Evolutionary conservation across 2,888 invertebrate genomes (phyloP), one percentile per base, ranked within the genome.

Genomic region (Griposia aprilina): DNA sequence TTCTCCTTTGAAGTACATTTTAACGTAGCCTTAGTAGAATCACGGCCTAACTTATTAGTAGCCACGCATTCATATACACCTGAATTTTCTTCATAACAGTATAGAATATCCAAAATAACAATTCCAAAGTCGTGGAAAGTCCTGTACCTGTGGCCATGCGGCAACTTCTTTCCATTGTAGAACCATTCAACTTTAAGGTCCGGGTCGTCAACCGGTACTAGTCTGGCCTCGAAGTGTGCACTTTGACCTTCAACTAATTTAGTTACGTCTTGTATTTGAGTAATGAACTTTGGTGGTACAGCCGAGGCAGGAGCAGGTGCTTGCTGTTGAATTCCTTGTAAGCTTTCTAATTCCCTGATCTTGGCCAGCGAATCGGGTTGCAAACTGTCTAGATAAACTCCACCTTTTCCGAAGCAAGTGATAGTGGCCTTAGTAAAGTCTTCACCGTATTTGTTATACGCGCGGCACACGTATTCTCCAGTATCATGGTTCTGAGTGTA

Each of bases 61-160:
- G 99, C 99, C 90, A 99, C 97, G 93, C 99, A 99, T 96, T 99
- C 99, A 93, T 99, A 99, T 80, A 98, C 98, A 72, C 99, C 99
- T 66, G 99, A 99, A 94, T 99, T 99, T 96, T 99, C 99, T 95
- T 99, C 99, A 93, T 99, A 99, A 92, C 99, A 99, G 92, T 99
- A 99, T 59, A 99, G 95, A 90, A 99, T 99, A 92, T 99, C 99
- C 92, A 99, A 97, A 89, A 99, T 99, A 70, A 99, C 99, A 91
- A 99, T 99, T 82, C 99, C 99, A 94, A 99, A 99, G 93, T 99
- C 99, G 93, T 99, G 99, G 98, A 99, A 99, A 76, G 99, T 99
- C 89, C 99, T 98, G 95, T 99, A 99, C 87, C 99, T 98, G 94
- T 99, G 99, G 72, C 99, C 99, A 95, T 98, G 98, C 2, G 99